These are phyloP conservation scores for Acanthaster planci DNA, from an alignment of 35 echinoderm and acorn worm genomes.

Conservation along the genomic window DNA sequence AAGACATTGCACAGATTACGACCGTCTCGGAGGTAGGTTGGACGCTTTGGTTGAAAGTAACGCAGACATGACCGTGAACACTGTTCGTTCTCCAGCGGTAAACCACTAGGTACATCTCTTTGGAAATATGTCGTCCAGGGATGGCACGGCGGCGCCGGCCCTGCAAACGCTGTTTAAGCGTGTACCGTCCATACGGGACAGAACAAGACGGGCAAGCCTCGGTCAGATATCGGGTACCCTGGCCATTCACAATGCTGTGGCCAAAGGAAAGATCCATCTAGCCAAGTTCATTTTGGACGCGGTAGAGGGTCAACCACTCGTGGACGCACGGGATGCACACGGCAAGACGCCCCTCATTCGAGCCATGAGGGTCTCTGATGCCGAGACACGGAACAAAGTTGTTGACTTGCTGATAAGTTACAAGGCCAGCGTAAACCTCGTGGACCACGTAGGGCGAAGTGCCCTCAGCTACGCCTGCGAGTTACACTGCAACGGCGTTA, in stretches of 20 bases:
- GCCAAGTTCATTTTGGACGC: slow-evolving; percentile 91
- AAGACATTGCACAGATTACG: no score
- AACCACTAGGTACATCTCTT: no score
- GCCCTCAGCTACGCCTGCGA: slow-evolving; percentile 93
- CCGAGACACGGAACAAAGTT: slow-evolving; percentile 37
- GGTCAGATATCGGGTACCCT: slow-evolving; percentile 76
- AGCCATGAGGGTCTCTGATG: slow-evolving; percentile 62
- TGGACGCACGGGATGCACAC: slow-evolving; percentile 75
- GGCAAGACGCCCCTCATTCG: slow-evolving; percentile 93
- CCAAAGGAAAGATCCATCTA: slow-evolving; percentile 91
- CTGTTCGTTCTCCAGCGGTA: no score
- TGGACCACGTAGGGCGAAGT: slow-evolving; percentile 84
- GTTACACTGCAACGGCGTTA: slow-evolving; percentile 65
- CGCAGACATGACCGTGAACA: no score
- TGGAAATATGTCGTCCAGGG: no score
- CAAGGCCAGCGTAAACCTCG: slow-evolving; percentile 72
- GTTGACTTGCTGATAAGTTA: slow-evolving; percentile 66
- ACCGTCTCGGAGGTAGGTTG: no score
- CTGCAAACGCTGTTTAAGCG: no score
- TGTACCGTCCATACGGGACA: slow-evolving; percentile 10
- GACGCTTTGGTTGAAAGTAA: no score
- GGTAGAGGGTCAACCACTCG: slow-evolving; percentile 62
- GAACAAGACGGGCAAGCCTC: slow-evolving; percentile 62
- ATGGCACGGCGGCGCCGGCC: no score
- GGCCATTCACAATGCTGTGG: slow-evolving; percentile 84